Evolutionary conservation across 1,140 invertebrate genomes (phyloP), one percentile per base, ranked within the genome.

Genomic region (Laupala kohalensis): DNA sequence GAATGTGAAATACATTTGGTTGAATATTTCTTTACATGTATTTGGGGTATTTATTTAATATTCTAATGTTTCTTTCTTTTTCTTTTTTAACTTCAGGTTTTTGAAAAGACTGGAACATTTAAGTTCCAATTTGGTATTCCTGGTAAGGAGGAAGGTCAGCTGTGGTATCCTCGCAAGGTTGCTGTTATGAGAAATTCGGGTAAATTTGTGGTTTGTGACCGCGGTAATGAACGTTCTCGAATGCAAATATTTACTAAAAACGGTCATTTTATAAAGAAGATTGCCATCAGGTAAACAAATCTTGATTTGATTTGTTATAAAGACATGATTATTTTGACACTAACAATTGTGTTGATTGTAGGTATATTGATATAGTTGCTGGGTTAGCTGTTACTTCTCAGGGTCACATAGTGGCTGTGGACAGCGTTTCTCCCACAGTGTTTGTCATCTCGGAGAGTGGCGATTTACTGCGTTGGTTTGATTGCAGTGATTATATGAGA

Each of bases 331-430:
- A 12, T 66, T 25, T 66, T 25, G 13, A 27, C 26, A 53, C 37
- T 53, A 53, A 2, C n/a, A n/a, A 53, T 2, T 53, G 1, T 53
- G 9, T 73, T 73, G 64, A 19, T 64, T 69, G 26, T 76, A 85
- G 94, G 72, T 97, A 96, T 80, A 97, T 98, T 78, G 96, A 98
- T 78, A 98, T 98, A 75, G 95, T 98, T n/a, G 96, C 95, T 75
- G 95, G 95, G 62, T 82, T 98, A 75, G 94, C 95, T 23, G 93
- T 97, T 13, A 96, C 93, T 28, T 85, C 87, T 69, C 88, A 93
- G 79, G 71, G 94, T 19, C 89, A 97, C 74, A 97, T 98, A 77
- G 94, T 98, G 62, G 94, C 94, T 66, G 96, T 98, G n/a, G 95
- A 98, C 78, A 96, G 93, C 78, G 95, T 97, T 19, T 95, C 94